A percentile compares a stretch with the other conserved stretches of the same genome.
These are phyloP conservation scores for Panagrolaimus sp. DNA, from an alignment of 1,140 invertebrate genomes.

Conservation along the genomic window DNA sequence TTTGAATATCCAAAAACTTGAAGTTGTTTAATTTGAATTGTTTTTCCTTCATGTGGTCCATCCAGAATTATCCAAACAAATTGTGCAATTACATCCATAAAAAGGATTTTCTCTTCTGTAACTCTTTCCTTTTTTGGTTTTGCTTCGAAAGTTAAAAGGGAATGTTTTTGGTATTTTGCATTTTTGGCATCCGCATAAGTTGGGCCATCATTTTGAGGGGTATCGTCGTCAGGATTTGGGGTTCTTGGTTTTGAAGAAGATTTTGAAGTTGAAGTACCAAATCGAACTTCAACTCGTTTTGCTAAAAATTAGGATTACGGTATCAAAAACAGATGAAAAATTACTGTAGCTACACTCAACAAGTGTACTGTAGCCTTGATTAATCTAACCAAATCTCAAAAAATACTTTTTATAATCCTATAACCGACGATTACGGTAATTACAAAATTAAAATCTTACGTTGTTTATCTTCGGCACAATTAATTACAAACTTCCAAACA, in stretches of 20 bases:
- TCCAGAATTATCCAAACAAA: neutral
- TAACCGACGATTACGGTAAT: too few species aligned
- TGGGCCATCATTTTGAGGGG: neutral
- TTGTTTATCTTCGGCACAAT: neutral
- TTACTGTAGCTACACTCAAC: too few species aligned
- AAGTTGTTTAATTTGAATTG: neutral
- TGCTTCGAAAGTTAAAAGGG: neutral
- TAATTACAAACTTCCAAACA: conserved; percentile 1
- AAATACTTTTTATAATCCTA: too few species aligned
- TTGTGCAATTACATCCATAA: neutral
- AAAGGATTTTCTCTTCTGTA: neutral
- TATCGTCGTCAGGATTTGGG: neutral
- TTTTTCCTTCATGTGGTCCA: neutral
- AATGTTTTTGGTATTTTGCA: neutral
- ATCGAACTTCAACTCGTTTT: neutral
- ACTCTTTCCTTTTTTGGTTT: neutral
- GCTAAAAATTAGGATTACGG: neutral
- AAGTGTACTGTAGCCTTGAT: too few species aligned
- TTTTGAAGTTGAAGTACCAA: neutral
- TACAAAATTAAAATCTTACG: neutral
- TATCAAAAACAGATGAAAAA: too few species aligned
- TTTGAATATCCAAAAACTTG: neutral
- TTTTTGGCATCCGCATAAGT: conserved; percentile 13
- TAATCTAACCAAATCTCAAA: too few species aligned
- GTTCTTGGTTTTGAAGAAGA: too few species aligned